Evolutionary conservation across 2,113 vertebrate species (phyloP), one percentile per base, ranked within the genome.

Genomic region (Phainopepla nitens): DNA sequence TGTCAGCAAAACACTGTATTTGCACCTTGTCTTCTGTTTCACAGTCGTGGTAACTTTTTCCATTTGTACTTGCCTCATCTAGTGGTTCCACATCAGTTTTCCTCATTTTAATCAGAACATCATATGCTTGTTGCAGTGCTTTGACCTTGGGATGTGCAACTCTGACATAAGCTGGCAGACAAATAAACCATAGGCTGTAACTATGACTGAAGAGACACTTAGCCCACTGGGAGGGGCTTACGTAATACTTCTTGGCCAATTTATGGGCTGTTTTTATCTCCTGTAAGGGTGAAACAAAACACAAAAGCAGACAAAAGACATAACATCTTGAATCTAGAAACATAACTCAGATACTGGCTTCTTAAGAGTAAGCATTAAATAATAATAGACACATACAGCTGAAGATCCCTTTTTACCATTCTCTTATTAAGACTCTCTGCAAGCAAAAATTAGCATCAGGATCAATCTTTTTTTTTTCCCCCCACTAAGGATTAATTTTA

Each of bases 101-200:
- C 96, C 99, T 98, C 99, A 99, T 99, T 97, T 98, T 99, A 36
- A 99, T 98, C 49, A 99, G 98, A 44, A 99, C 96, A 85, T 98
- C 98, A n/a, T 99, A 99, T 2, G 99, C 99, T 90, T 99, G 99
- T 82, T 99, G 99, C 97, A 99, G 98, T 90, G 99, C 99, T 60
- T 97, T 97, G 81, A 98, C 98, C 90, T 99, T 99, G 47, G 98
- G 98, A 93, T 99, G 98, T 79, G 99, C 98, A 90, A 99, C 95
- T 65, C 98, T 98, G 80, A 99, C 98, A 31, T 98, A 98, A 16
- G 99, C 98, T 29, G 99, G 99, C 95, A 99, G 98, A 97, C 99
- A 99, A 97, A 99, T 99, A 97, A 99, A 99, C 99, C 99, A 99
- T 17, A 99, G 96, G 94, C 99, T 99, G 95, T 99, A 99, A 97